Evolutionary conservation across 2,113 vertebrate genomes (phyloP).

Genomic region (Butastur rufipennis): DNA sequence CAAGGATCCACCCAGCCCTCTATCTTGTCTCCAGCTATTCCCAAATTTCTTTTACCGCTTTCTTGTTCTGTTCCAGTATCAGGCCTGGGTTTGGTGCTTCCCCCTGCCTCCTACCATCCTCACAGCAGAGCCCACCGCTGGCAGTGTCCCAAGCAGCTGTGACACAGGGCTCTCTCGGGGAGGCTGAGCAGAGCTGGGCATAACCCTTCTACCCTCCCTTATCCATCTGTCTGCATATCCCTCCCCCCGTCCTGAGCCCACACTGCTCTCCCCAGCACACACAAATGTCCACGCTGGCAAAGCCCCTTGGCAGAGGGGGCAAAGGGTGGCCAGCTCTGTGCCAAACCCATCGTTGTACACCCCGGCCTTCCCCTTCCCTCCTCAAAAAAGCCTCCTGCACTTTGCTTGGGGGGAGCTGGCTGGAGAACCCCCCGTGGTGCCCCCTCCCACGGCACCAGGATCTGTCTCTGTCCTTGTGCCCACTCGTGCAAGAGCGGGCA

Average conservation of each 20-base stretch:
- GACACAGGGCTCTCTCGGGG: not conserved
- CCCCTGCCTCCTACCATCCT: not conserved
- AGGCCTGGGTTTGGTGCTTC: not conserved
- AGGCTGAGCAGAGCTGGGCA: not conserved
- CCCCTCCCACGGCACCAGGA: not conserved
- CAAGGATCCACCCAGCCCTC: not conserved
- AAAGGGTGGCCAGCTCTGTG: slow-evolving; percentile 6
- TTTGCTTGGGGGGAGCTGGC: not conserved
- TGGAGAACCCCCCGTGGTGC: not conserved
- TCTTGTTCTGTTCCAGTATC: not conserved
- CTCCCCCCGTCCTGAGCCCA: not conserved
- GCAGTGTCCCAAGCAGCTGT: slow-evolving; percentile 50
- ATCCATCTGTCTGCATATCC: slow-evolving; percentile 34
- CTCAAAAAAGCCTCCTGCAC: not conserved
- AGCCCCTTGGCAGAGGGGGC: slow-evolving; percentile 27
- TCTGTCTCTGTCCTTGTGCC: not conserved
- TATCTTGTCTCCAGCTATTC: not conserved
- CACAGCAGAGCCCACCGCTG: not conserved
- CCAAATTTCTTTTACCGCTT: not conserved
- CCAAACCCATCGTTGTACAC: not conserved
- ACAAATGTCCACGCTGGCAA: slow-evolving; percentile 36
- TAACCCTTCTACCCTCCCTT: slow-evolving; percentile 7
- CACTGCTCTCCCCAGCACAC: not conserved
- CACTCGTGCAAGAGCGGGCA: not conserved
- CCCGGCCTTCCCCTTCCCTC: not conserved